phyloP scores from a whole-genome alignment of 2,797 vertebrate genomes.

The Borostomias antarcticus region DNA sequence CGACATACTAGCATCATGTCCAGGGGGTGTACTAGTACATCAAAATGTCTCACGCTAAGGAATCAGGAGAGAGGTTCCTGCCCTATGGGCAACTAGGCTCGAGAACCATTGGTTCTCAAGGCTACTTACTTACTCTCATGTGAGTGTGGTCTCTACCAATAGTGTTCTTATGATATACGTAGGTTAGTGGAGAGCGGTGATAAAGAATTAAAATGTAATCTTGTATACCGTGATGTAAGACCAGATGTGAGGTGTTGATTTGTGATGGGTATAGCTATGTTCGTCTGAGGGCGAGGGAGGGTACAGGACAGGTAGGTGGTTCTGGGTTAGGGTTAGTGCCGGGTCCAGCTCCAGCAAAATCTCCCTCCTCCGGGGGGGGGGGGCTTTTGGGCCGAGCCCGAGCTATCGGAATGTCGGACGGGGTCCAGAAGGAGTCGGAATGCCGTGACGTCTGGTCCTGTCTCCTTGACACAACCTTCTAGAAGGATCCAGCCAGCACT shows the following conservation, averaged over 20 bases:
- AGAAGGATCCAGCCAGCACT: no score
- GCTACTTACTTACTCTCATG: not conserved
- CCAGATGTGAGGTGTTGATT: not conserved
- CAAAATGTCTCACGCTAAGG: no score
- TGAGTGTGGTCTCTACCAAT: not conserved
- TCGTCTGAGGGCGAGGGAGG: constrained; percentile 9
- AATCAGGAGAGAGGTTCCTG: no score
- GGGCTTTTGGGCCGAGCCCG: constrained; percentile 13
- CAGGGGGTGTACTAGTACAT: no score
- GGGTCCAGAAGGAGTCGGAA: constrained; percentile 19
- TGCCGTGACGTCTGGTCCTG: not conserved
- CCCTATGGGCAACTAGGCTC: no score
- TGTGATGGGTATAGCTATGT: constrained; percentile 7
- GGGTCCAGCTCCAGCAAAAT: constrained; percentile 18
- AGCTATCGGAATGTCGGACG: constrained; percentile 38
- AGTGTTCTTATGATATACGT: not conserved
- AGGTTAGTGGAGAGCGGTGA: not conserved
- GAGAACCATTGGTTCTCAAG: no score
- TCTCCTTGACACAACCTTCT: no score
- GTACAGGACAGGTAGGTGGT: no score
- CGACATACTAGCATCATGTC: no score
- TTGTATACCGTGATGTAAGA: not conserved
- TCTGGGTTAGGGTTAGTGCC: not conserved
- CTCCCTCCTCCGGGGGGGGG: constrained; percentile 3
- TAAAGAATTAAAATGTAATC: not conserved